Percentiles rank a stretch among this genome's conserved stretches.
Conservation (phyloP, 2,888 invertebrate species). For the Ennomos erosarius region DNA sequence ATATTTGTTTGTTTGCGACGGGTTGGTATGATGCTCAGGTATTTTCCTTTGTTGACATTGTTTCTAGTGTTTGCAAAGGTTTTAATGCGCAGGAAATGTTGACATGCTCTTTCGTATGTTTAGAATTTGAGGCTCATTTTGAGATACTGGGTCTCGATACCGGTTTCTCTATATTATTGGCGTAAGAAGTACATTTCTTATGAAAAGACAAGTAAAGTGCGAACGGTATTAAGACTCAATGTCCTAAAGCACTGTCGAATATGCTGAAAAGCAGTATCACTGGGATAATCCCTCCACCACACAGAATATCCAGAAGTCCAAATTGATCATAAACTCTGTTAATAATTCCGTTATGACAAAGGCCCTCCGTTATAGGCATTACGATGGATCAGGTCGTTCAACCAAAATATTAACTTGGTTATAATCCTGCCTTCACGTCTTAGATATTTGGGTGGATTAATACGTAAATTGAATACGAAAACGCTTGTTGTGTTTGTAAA, state of each 20-base stretch:
- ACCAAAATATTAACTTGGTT: conserved; percentile 36
- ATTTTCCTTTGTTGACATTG: conserved; percentile 20
- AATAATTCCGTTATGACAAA: conserved; percentile 31
- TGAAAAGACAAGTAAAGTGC: no score
- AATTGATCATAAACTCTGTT: conserved; percentile 17
- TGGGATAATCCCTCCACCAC: neutral
- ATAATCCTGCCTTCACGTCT: conserved; percentile 30
- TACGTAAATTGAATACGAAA: conserved; percentile 25
- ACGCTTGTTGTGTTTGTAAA: neutral
- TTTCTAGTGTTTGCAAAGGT: conserved; percentile 18
- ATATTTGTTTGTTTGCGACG: conserved; percentile 28
- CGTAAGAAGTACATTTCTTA: no score
- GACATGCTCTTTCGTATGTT: conserved; percentile 1
- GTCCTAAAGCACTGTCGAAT: no score
- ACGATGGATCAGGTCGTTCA: conserved; percentile 28
- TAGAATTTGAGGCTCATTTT: neutral
- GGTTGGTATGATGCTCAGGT: conserved; percentile 23
- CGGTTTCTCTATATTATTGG: no score
- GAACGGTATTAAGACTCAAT: no score
- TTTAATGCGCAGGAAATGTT: conserved; percentile 17
- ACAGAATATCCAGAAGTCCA: conserved; percentile 3
- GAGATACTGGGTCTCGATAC: no score
- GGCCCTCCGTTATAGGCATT: conserved; percentile 16
- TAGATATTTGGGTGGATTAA: conserved; percentile 25
- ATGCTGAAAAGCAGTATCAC: no score